phyloP scores from a whole-genome alignment of 2,888 invertebrate species.

The Lasioglossum villosulum region DNA sequence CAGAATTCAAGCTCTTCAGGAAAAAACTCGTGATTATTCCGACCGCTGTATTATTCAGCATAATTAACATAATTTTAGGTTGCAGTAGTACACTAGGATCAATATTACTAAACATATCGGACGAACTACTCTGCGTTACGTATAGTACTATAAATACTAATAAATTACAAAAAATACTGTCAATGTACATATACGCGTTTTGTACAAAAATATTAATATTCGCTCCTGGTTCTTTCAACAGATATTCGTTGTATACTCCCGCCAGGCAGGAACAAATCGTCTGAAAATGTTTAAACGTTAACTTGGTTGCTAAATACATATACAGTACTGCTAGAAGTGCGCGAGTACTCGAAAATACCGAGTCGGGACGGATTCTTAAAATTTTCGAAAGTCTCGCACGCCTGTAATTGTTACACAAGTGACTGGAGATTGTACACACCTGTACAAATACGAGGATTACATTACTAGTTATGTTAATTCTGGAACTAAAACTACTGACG shows the following conservation, averaged over 20 bases:
- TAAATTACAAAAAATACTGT: slow-evolving; percentile 97
- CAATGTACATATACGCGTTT: slow-evolving; percentile 97
- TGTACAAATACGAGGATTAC: slow-evolving; percentile 84
- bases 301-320: background rate
- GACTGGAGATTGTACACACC: slow-evolving; percentile 73
- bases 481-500: slow-evolving; percentile 74
- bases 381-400: background rate
- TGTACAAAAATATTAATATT: slow-evolving; percentile 96
- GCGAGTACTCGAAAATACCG: background rate
- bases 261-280: slow-evolving; percentile 96
- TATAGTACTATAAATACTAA: slow-evolving; percentile 86
- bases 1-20: slow-evolving; percentile 96
- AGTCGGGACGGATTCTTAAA: too few relatives aligned
- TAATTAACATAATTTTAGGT: slow-evolving; percentile 91
- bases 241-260: slow-evolving; percentile 97
- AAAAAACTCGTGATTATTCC: slow-evolving; percentile 98
- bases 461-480: slow-evolving; percentile 79
- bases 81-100: slow-evolving; percentile 86
- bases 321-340: background rate
- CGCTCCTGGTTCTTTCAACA: slow-evolving; percentile 93
- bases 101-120: slow-evolving; percentile 87
- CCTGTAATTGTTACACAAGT: background rate
- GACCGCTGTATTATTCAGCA: slow-evolving; percentile 94
- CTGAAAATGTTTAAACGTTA: slow-evolving; percentile 84
- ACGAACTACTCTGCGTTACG: slow-evolving; percentile 87